Base-by-base conservation (phyloP, 2,797 vertebrate genomes). In the Tinamus major region DNA sequence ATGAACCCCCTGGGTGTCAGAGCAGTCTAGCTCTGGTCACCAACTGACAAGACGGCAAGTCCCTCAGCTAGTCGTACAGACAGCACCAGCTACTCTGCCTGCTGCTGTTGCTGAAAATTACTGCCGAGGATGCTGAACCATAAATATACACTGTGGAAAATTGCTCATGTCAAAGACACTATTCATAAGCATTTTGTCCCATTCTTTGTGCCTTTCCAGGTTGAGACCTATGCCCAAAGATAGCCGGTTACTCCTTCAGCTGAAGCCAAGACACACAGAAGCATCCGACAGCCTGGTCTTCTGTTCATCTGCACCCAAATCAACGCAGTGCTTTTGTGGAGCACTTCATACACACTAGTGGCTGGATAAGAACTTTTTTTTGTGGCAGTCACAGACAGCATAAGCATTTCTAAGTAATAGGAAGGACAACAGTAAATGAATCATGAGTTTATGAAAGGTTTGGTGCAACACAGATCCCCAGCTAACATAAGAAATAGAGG, bases 31-130 rank as follows among this genome's bases (percentile, higher is more conserved):
- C 6, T 87, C 29, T 56, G 33, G 33, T 90, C 68, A 41, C 29
- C 20, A 71, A 48, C 61, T 0, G 1, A 53, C 0, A 0, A 64
- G 41, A 56, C 20, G 14, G 13, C 31, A 86, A 74, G 39, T 56
- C 14, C 87, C 69, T 90, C 31, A 64, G 16, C 3, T 41, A 33
- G 35, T 85, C 29, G 27, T 5, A 8, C 53, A 51, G 14, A 31
- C 18, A 16, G 3, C 29, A 58, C 24, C 53, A 85, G 29, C 49
- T 85, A 6, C 53, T 58, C 51, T 92, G 44, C 24, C 24, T 11
- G 10, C 24, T 59, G 63, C 4, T 39, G 51, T 13, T 74, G 70
- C 51, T 64, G 21, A 56, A 78, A 79, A 86, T 49, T 13, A 61
- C 46, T 39, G 24, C 37, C 37, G 63, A 62, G 33, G 56, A 79